Base-by-base conservation (phyloP, 2,888 invertebrate genomes). In the Stenoptilia bipunctidactyla region DNA sequence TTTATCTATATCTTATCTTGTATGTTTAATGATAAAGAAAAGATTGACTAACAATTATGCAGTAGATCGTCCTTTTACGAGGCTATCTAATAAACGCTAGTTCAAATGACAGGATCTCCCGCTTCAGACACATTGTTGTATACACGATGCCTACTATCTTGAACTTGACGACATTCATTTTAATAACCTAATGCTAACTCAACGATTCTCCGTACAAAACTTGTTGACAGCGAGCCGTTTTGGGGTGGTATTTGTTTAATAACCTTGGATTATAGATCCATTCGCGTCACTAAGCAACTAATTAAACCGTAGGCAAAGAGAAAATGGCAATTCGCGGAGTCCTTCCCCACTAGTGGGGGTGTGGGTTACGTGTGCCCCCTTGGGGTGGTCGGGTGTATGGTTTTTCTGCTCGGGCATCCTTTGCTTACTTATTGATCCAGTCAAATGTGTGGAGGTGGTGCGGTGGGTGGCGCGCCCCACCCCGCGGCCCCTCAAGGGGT, bases 361-460 rank as follows among this genome's bases (percentile, higher is more conserved):
- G 83, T 80, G 75, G 79, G 85, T 85, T 85, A 85, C 82, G 82
- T 82, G 77, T 82, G 74, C 80, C 82, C 80, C 80, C 82, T 79
- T 70, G 65, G 80, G 82, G 79, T 77, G 79, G 79, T 74, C 68
- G 83, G 83, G 82, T 82, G 82, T 82, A 82, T 84, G 84, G 84
- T 84, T 85, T 85, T 85, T 85, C 84, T 84, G 77, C 84, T 85
- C 85, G 82, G 85, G 83, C 85, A 85, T 85, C 85, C 85, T 85
- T 84, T 85, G 84, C 85, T 84, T 84, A 85, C 85, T 85, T 85
- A 85, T 85, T 85, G 85, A 85, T 85, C 85, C 84, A 85, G 85
- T 85, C 84, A 85, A 85, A 85, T 85, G 85, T 85, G 80, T 80
- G 84, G 82, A 82, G 80, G 82, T 76, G 76, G 75, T 77, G 76